Base-by-base conservation (phyloP, 2,888 invertebrate genomes). In the Eustalomyia histrio region DNA sequence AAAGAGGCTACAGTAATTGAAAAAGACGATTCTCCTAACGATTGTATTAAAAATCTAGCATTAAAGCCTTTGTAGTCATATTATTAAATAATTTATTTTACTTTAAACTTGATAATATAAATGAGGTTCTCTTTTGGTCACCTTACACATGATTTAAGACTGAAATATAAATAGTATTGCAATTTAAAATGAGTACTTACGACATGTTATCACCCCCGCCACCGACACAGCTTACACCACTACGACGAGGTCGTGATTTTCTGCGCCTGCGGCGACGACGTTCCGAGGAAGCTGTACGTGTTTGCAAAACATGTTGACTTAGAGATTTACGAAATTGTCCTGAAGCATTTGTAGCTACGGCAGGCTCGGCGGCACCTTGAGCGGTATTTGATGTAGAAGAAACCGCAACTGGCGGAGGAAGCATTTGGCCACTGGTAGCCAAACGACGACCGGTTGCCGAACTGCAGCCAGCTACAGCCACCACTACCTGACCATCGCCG, bases 251-350 rank as follows among this genome's bases (percentile, higher is more conserved):
- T 2, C 90, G 88, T 65, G 90, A 89, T 80, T 90, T 90, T 35
- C 89, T 87, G 10, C 90, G 85, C 29, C 90, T 86, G 39, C 90
- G 88, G 52, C 90, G 85, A 6, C 90, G 86, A 6, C 90, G 86
- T 76, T 90, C 90, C 39, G 90, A 90, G 9, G 90, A 90, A 2
- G 90, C 89, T 50, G 90, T 90, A 69, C 89, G 89, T 21, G 88
- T 88, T 58, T 87, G 87, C 50, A 90, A 84, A 35, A 90, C 90
- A 85, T 90, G 90, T 69, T 90, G 90, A 80, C 90, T 90, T 4
- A 90, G 85, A 2, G 90, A 90, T 83, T 89, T 90, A 76, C 86
- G 85, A 75, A 86, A 88, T 33, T 84, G 86, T 35, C 82, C 83
- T 2, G 75, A n/a, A 1, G 39, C 64, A 55, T 60, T 52, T 5